phyloP scores from a whole-genome alignment of 2,888 invertebrate species.

The Eustalomyia histrio region DNA sequence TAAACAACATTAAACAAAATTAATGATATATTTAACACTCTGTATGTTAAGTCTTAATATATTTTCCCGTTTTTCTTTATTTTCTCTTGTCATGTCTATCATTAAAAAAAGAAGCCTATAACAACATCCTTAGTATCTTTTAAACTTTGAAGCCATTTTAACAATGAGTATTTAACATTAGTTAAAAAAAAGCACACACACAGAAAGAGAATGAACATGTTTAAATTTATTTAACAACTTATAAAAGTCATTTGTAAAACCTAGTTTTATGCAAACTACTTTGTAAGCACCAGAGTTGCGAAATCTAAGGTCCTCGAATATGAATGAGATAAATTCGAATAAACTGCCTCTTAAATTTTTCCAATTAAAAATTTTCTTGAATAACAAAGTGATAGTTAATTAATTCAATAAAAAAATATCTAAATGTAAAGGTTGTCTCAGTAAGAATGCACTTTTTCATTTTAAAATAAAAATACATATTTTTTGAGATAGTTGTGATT shows the following conservation, averaged over 20 bases:
- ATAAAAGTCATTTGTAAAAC: not conserved
- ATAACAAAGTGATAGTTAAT: too few relatives aligned
- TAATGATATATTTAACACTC: conserved; percentile 27
- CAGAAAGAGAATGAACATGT: not conserved
- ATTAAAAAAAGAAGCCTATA: not conserved
- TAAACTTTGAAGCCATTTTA: not conserved
- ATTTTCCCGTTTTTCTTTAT: not conserved
- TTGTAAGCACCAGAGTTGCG: too few relatives aligned
- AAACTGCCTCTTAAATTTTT: too few relatives aligned
- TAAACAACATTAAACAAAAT: not conserved
- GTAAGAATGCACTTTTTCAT: too few relatives aligned
- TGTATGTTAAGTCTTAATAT: conserved; percentile 7
- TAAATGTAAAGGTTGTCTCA: too few relatives aligned
- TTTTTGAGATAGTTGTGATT: too few relatives aligned
- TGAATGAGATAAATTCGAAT: too few relatives aligned
- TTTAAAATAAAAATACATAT: too few relatives aligned
- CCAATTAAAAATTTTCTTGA: too few relatives aligned
- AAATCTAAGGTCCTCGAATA: too few relatives aligned
- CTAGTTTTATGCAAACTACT: not conserved
- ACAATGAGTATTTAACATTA: not conserved
- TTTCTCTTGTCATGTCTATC: not conserved
- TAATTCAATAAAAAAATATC: too few relatives aligned
- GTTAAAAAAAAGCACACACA: not conserved
- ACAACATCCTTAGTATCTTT: not conserved
- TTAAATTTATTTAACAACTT: not conserved